Percentiles rank a stretch among this genome's conserved stretches.
Evolutionary conservation across 2,888 invertebrate species (phyloP).

Genomic region (Sceliomorpha sp.): DNA sequence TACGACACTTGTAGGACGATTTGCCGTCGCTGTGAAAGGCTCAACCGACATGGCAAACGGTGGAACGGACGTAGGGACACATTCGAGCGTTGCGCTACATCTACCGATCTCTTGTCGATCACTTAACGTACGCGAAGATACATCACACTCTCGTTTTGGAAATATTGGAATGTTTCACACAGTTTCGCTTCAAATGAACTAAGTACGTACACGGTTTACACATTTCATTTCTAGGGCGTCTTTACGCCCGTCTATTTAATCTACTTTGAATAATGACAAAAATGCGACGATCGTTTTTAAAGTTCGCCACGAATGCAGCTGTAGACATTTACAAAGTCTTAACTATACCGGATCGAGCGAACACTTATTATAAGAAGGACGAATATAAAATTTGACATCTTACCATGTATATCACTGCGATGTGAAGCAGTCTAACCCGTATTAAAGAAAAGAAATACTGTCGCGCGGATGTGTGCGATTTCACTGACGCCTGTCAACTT

Average conservation of each 20-base stretch:
- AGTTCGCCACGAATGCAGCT: constrained; percentile 19
- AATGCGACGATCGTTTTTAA: constrained; percentile 18
- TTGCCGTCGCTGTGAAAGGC: no score
- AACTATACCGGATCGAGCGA: constrained; percentile 20
- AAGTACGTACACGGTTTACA: constrained; percentile 27
- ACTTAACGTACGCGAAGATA: constrained; percentile 13
- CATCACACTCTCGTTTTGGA: constrained; percentile 1
- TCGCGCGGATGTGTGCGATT: constrained; percentile 28
- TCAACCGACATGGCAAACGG: no score
- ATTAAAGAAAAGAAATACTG: constrained; percentile 21
- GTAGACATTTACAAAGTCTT: constrained; percentile 20
- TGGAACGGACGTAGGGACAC: constrained; percentile 1
- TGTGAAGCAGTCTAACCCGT: constrained; percentile 24
- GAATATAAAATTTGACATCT: constrained; percentile 35
- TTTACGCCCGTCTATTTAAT: constrained; percentile 24
- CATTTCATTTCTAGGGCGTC: constrained; percentile 36
- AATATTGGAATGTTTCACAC: background rate
- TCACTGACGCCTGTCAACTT: background rate
- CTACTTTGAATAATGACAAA: constrained; percentile 27
- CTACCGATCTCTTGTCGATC: constrained; percentile 21
- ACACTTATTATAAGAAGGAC: constrained; percentile 36
- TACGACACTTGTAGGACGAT: no score
- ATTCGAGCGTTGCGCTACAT: constrained; percentile 14
- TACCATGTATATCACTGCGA: constrained; percentile 26
- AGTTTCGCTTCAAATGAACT: constrained; percentile 6